Evolutionary conservation across 1,140 invertebrate species (phyloP), one percentile per base, ranked within the genome.

Genomic region (Agrilus planipennis): DNA sequence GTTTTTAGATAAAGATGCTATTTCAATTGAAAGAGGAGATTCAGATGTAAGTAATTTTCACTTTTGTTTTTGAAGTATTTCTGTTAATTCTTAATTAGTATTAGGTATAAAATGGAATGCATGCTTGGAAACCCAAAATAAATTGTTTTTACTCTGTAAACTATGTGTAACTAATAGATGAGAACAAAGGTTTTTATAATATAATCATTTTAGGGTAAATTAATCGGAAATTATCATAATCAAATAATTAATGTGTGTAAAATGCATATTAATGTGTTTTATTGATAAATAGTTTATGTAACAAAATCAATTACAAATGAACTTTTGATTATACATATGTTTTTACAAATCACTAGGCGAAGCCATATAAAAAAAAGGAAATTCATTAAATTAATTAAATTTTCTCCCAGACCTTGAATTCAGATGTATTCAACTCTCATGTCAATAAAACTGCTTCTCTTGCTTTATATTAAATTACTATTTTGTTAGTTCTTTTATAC

Each of bases 1-100:
- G 10, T 16, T 40, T 40, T 40, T 20, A 40, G 39, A 40, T 19
- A 40, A 40, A 31, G 29, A 23, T 5, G 18, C 17, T n/a, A 29
- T 29, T 18, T 14, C 28, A 9, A 39, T 25, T 7, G 32, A 40
- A 29, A 21, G 19, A 4, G 28, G 18, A 31, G 19, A 5, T 21
- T 21, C 20, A 16, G 34, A 36, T 36, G 34, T 36, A 36, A 36
- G 34, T 36, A 21, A n/a, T 36, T 18, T 17, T 29, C 15, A 29
- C 15, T 11, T 6, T n/a, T 12, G 4, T 29, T 29, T 29, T 29
- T 29, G 15, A 3, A 34, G 7, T 16, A 14, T 12, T 31, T 31
- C 7, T 31, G 15, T 31, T 25, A 25, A 25, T 25, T 25, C n/a
- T n/a, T n/a, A n/a, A n/a, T n/a, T n/a, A n/a, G n/a, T n/a, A n/a